Evolutionary conservation across 2,113 vertebrate species (phyloP).

Genomic region (Ctenomys sociabilis): DNA sequence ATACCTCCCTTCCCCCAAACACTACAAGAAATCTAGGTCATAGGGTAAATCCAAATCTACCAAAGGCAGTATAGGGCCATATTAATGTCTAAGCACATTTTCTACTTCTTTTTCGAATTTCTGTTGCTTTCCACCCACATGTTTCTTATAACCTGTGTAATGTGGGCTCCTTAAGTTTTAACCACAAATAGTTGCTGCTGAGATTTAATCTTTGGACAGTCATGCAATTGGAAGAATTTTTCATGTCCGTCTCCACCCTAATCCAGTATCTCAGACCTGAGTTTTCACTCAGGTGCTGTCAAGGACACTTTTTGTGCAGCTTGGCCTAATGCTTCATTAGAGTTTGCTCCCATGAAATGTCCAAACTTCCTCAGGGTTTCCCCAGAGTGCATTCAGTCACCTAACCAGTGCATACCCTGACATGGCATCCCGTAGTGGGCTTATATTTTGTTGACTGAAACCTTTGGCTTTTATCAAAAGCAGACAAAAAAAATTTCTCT

Average conservation of each 20-base stretch:
- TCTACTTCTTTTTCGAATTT: background rate
- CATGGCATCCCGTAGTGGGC: background rate
- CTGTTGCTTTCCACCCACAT: background rate
- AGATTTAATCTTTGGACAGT: background rate
- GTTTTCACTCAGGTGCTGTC: slow-evolving; percentile 10
- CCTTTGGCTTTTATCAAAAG: background rate
- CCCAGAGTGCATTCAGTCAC: background rate
- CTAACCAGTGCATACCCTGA: background rate
- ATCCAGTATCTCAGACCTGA: background rate
- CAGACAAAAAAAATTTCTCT: background rate
- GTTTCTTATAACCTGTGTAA: background rate
- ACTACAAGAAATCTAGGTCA: background rate
- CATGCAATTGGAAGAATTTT: background rate
- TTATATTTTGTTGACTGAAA: background rate
- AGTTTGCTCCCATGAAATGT: background rate
- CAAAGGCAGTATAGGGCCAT: no score
- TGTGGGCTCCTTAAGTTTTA: background rate
- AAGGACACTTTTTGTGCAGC: background rate
- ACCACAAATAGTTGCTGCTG: background rate
- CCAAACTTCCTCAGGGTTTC: background rate
- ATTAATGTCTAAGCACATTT: background rate
- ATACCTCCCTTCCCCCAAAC: no score
- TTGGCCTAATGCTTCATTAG: background rate
- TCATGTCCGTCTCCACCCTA: background rate
- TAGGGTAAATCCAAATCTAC: background rate